Conservation (phyloP, 1,140 invertebrate genomes). For the Helicoverpa armigera region DNA sequence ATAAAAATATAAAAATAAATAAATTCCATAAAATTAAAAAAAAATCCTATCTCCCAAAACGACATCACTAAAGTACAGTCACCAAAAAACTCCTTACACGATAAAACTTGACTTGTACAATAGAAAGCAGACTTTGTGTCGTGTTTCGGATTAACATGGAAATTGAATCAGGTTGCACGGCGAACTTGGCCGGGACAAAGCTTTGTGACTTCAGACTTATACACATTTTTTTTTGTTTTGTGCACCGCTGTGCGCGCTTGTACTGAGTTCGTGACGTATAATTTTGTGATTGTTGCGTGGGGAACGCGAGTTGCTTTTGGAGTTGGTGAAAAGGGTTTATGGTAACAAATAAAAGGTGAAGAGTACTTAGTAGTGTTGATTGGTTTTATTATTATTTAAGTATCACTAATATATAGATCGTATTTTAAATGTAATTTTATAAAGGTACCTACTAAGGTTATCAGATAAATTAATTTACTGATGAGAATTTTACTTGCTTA, state of each 20-base stretch:
- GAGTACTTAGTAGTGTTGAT: too few relatives aligned
- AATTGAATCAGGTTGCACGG: slow-evolving; percentile 74
- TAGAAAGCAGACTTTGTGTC: slow-evolving; percentile 60
- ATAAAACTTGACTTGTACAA: slow-evolving; percentile 51
- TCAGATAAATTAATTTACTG: too few relatives aligned
- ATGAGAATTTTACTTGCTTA: too few relatives aligned
- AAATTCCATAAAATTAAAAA: not conserved
- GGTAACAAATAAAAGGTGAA: too few relatives aligned
- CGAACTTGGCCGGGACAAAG: slow-evolving; percentile 65
- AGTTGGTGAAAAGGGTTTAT: too few relatives aligned
- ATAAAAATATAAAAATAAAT: not conserved
- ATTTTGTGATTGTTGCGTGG: slow-evolving; percentile 5
- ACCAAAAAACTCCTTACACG: slow-evolving; percentile 38
- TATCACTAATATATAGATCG: too few relatives aligned
- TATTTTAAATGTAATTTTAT: too few relatives aligned
- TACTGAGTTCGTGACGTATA: slow-evolving; percentile 7
- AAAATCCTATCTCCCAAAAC: not conserved
- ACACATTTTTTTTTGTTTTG: slow-evolving; percentile 46
- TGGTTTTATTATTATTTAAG: too few relatives aligned
- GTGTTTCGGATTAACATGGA: slow-evolving; percentile 71
- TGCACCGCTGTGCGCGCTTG: slow-evolving; percentile 22
- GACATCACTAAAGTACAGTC: slow-evolving; percentile 18
- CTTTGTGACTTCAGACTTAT: slow-evolving; percentile 62
- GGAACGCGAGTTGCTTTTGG: not conserved
- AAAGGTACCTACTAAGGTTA: too few relatives aligned